Conservation (phyloP, 2,888 invertebrate species). For the Macrosiphum euphorbiae region DNA sequence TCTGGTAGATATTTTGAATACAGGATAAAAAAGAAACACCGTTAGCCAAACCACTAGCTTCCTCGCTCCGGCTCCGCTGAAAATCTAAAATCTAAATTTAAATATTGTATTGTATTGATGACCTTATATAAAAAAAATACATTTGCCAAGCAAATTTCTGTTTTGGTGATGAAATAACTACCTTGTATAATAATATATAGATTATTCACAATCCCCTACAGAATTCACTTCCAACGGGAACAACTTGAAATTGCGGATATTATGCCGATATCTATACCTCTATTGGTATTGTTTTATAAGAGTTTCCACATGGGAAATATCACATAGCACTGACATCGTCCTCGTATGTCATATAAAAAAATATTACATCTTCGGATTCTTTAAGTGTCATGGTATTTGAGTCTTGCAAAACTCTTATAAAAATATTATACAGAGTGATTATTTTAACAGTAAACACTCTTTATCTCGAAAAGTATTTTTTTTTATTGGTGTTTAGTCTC, state of each 20-base stretch:
- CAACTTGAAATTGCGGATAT: not conserved
- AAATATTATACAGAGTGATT: not conserved
- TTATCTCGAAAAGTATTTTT: not conserved
- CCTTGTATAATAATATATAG: not conserved
- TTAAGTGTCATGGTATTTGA: not conserved
- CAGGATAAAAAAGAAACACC: too few species aligned
- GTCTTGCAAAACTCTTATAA: not conserved
- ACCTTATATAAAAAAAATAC: not conserved
- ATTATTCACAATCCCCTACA: not conserved
- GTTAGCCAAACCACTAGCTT: too few species aligned
- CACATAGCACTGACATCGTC: not conserved
- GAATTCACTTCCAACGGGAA: not conserved
- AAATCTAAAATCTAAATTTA: too few species aligned
- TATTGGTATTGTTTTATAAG: constrained; percentile 13
- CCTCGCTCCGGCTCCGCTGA: too few species aligned
- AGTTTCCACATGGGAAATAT: constrained; percentile 5
- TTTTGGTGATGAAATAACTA: not conserved
- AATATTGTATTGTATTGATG: not conserved
- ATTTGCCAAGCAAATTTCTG: not conserved
- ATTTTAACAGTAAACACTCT: not conserved
- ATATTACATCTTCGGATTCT: not conserved
- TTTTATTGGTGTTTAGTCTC: not conserved
- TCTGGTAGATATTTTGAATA: too few species aligned
- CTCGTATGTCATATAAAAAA: constrained; percentile 1
- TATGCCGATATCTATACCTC: not conserved